Evolutionary conservation across 1,140 invertebrate genomes (phyloP), one percentile per base, ranked within the genome.

Genomic region (Parapsyche elsis): DNA sequence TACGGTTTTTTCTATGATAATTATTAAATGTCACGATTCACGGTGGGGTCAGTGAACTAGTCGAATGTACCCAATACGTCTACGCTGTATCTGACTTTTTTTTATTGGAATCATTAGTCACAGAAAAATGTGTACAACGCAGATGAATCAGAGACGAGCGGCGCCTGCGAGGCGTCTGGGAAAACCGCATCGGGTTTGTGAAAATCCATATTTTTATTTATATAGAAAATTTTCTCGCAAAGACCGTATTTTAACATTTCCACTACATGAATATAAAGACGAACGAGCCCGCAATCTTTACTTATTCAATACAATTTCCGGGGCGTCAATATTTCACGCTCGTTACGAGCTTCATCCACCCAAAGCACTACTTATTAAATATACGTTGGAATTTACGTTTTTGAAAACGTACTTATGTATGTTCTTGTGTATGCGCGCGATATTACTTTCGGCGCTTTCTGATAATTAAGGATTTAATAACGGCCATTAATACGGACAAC

Each of bases 391-490:
- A 38, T 38, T 38, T 38, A 38, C 30, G 30, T 38, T 38, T 38
- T 38, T 38, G 30, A 4, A 38, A 4, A 38, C 7, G 30, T 38
- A 38, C 30, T 53, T 53, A 53, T 53, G 12, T 53, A 5, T 53
- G 12, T 53, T 1, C 16, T 5, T 53, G 16, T 53, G 12, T 53
- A 53, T 14, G 49, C 5, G 5, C 12, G 49, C 49, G 16, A 53
- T 53, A 53, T 53, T 16, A 16, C 49, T 14, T 53, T 53, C 49
- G 49, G 2, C 16, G 16, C 49, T 14, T 53, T 16, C 16, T 53
- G 49, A 61, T 67, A 67, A 67, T 67, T 24, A 67, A 67, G 24
- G 64, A 24, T 67, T 67, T 67, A 67, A 67, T 67, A 67, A 67
- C 24, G 24, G 24, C 64, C 64, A 67, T 67, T 67, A 67, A 67